Conservation (phyloP, 2,797 vertebrate species). For the Serranus cabrilla region DNA sequence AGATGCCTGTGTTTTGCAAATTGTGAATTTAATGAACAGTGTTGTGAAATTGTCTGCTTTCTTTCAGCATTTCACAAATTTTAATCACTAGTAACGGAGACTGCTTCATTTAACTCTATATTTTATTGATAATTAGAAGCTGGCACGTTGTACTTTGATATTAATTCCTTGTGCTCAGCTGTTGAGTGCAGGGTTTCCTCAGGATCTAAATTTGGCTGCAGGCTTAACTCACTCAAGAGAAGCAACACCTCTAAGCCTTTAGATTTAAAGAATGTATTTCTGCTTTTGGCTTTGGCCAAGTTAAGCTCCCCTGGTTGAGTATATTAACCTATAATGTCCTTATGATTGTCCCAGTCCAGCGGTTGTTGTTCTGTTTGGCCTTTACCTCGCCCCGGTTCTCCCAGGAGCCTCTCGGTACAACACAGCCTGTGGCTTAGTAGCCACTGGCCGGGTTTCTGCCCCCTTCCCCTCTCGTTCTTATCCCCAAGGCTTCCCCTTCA, state of each 20-base stretch:
- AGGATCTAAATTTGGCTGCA: slow-evolving; percentile 40
- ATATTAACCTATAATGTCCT: slow-evolving; percentile 62
- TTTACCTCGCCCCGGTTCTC: slow-evolving; percentile 46
- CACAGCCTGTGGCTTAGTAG: slow-evolving; percentile 51
- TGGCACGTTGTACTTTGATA: background rate
- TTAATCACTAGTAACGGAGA: background rate
- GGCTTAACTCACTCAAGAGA: slow-evolving; percentile 36
- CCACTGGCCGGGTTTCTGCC: slow-evolving; percentile 46
- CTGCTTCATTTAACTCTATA: too few relatives aligned
- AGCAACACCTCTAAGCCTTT: slow-evolving; percentile 22
- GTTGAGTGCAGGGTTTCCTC: background rate
- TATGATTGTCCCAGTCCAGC: slow-evolving; percentile 45
- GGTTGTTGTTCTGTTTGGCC: slow-evolving; percentile 58
- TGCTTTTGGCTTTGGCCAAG: slow-evolving; percentile 32
- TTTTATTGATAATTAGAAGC: background rate
- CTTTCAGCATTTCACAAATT: slow-evolving; percentile 3
- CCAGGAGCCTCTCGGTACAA: slow-evolving; percentile 50
- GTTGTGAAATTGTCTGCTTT: background rate
- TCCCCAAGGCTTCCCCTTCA: slow-evolving; percentile 58
- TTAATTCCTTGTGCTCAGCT: slow-evolving; percentile 23
- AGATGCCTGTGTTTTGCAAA: slow-evolving; percentile 7
- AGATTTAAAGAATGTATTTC: slow-evolving; percentile 32
- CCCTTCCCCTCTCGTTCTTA: slow-evolving; percentile 36
- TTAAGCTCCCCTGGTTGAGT: slow-evolving; percentile 33
- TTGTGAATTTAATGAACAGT: slow-evolving; percentile 1